phyloP scores from a whole-genome alignment of 2,797 vertebrate species.

The Naso thynnoides region DNA sequence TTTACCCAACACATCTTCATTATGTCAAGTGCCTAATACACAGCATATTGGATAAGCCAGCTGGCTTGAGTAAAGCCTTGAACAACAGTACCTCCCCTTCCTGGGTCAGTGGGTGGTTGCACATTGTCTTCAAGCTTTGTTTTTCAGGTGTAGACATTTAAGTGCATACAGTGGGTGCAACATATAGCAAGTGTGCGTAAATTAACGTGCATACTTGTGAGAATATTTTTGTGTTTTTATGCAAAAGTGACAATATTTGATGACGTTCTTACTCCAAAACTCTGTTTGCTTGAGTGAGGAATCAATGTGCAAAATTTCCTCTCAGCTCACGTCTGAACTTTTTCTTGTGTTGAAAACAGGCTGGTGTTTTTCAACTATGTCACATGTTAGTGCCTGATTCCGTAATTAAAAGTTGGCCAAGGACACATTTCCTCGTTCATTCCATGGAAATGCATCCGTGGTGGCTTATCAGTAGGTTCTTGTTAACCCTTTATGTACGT shows the following conservation, averaged over 20 bases:
- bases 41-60: neutral
- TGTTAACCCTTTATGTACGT: neutral
- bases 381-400: neutral
- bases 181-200: neutral
- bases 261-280: neutral
- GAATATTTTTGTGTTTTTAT: neutral
- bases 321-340: conserved; percentile 5
- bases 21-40: neutral
- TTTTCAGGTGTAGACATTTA: neutral
- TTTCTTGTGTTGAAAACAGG: conserved; percentile 30
- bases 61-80: neutral
- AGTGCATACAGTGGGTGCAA: neutral
- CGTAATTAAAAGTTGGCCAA: neutral
- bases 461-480: neutral
- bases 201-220: neutral
- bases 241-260: neutral
- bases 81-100: neutral
- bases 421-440: too few relatives aligned
- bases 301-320: conserved; percentile 1
- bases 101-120: neutral
- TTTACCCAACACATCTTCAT: neutral
- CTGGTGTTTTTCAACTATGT: neutral
- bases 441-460: too few relatives aligned
- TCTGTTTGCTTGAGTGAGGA: neutral
- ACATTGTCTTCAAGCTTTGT: neutral